Evolutionary conservation across 2,113 vertebrate genomes (phyloP).

Genomic region (Solea solea): DNA sequence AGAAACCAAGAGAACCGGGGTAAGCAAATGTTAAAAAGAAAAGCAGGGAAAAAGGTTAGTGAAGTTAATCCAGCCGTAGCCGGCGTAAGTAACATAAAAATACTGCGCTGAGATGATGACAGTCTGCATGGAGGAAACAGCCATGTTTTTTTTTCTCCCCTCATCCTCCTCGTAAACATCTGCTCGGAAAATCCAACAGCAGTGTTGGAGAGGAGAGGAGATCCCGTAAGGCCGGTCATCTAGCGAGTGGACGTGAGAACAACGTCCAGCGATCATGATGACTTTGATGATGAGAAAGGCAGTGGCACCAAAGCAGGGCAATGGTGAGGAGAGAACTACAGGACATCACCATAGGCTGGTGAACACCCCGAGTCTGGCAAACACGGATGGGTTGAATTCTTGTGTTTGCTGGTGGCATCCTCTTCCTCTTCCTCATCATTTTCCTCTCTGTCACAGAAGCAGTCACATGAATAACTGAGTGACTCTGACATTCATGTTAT

Average conservation of each 20-base stretch:
- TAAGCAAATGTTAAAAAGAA: constrained; percentile 46
- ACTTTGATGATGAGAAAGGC: constrained; percentile 44
- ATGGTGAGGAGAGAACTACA: constrained; percentile 51
- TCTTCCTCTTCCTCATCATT: constrained; percentile 31
- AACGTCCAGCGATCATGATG: constrained; percentile 27
- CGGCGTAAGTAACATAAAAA: constrained; percentile 51
- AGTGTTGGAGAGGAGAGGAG: constrained; percentile 56
- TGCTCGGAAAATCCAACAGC: constrained; percentile 54
- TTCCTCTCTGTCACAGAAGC: constrained; percentile 29
- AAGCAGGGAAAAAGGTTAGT: constrained; percentile 46
- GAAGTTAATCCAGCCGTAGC: constrained; percentile 61
- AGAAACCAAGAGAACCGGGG: constrained; percentile 39
- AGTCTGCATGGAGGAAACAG: constrained; percentile 55
- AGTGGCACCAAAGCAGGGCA: constrained; percentile 37
- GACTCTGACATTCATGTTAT: constrained; percentile 18
- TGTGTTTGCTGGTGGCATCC: constrained; percentile 3
- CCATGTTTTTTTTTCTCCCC: constrained; percentile 42
- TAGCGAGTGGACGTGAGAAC: constrained; percentile 40
- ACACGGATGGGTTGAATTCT: constrained; percentile 18
- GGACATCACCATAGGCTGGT: constrained; percentile 18
- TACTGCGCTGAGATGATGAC: constrained; percentile 53
- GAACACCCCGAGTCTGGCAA: constrained; percentile 11
- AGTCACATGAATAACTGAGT: constrained; percentile 40
- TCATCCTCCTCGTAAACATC: constrained; percentile 48
- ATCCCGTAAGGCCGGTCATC: constrained; percentile 56